Evolutionary conservation across 2,888 invertebrate genomes (phyloP).

Genomic region (Heliconius erato): DNA sequence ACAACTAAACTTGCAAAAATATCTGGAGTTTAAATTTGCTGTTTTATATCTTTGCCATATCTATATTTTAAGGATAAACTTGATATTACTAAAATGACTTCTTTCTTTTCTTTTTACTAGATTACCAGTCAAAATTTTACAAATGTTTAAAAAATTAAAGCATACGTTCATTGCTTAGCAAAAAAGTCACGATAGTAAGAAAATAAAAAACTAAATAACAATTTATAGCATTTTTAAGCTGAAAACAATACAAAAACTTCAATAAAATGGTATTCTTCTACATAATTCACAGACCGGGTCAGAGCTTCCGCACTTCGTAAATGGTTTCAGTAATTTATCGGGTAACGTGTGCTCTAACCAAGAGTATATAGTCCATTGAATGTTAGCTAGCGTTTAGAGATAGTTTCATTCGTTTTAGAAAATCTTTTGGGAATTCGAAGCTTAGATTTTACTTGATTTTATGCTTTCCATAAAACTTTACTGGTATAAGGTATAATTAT

Average conservation of each 20-base stretch:
- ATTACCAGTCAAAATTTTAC: too few species aligned
- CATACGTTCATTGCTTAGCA: too few species aligned
- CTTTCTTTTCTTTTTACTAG: too few species aligned
- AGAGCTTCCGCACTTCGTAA: constrained; percentile 31
- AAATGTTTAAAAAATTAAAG: too few species aligned
- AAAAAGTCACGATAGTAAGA: too few species aligned
- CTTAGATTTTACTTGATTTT: background rate
- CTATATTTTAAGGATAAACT: too few species aligned
- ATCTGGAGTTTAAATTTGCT: too few species aligned
- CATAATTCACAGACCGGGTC: constrained; percentile 13
- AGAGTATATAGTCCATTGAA: constrained; percentile 28
- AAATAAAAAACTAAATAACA: too few species aligned
- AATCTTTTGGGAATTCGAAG: background rate
- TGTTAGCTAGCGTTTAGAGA: constrained; percentile 10
- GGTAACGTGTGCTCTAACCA: constrained; percentile 22
- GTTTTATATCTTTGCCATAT: too few species aligned
- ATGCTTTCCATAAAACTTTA: background rate
- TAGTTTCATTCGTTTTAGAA: constrained; percentile 12
- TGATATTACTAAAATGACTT: too few species aligned
- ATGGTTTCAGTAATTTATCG: constrained; percentile 32
- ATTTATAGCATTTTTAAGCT: background rate
- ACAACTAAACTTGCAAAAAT: too few species aligned
- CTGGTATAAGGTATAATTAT: background rate
- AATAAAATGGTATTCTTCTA: constrained; percentile 14
- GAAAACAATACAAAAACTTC: background rate